A percentile compares a stretch with the other conserved stretches of the same genome.
Evolutionary conservation across 2,888 invertebrate genomes (phyloP).

Genomic region (Drosophila dives): DNA sequence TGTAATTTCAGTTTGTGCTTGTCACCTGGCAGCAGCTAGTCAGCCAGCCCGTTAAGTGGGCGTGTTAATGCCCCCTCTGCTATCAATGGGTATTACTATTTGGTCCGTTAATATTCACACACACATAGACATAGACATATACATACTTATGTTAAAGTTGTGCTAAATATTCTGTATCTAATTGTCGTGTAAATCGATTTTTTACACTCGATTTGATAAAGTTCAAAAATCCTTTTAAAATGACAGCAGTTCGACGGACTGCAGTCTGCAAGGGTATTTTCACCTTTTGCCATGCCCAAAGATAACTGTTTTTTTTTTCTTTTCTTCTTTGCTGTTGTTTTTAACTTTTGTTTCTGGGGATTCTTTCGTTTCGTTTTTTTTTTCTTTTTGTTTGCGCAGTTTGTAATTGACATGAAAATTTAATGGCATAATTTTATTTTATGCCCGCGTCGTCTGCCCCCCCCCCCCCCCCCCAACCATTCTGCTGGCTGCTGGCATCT

Average conservation of each 20-base stretch:
- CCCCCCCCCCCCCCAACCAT: background rate
- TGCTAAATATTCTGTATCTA: background rate
- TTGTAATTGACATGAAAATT: slow-evolving; percentile 79
- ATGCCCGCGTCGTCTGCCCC: slow-evolving; percentile 2
- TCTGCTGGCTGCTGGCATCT: background rate
- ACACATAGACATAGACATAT: background rate
- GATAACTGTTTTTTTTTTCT: background rate
- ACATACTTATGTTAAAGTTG: background rate
- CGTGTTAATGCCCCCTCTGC: background rate
- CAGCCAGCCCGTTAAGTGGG: background rate
- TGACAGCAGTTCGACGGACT: background rate
- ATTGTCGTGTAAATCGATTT: background rate
- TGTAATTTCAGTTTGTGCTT: slow-evolving; percentile 3
- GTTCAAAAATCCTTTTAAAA: background rate
- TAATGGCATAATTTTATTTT: slow-evolving; percentile 73
- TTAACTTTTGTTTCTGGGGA: background rate
- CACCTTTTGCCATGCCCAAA: background rate
- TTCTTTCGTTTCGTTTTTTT: background rate
- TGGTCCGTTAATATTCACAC: background rate
- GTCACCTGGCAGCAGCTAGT: slow-evolving; percentile 1
- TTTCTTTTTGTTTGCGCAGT: slow-evolving; percentile 21
- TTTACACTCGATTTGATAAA: background rate
- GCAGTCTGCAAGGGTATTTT: background rate
- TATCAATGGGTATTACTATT: background rate
- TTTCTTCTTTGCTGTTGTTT: background rate